phyloP scores from a whole-genome alignment of 2,113 vertebrate species.

The Hemicordylus capensis region DNA sequence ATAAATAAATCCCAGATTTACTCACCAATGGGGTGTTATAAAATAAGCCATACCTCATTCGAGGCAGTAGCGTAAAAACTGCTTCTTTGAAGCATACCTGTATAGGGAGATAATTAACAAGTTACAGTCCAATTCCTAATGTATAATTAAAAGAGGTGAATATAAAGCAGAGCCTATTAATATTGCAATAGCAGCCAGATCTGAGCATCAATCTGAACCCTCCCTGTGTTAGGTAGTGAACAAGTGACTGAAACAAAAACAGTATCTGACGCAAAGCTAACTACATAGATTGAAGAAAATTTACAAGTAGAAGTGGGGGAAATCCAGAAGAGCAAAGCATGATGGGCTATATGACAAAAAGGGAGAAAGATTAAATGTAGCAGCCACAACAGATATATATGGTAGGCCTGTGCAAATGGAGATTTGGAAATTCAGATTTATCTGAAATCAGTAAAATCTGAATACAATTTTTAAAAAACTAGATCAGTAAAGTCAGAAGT shows the following conservation, averaged over 20 bases:
- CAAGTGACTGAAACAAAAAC: conserved; percentile 41
- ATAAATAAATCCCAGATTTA: background rate
- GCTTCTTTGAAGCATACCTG: conserved; percentile 96
- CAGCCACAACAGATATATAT: background rate
- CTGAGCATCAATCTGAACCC: conserved; percentile 40
- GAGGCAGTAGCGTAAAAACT: conserved; percentile 91
- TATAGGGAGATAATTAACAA: conserved; percentile 42
- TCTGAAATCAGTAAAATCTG: too few species aligned
- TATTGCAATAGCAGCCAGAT: conserved; percentile 30
- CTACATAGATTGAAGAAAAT: background rate
- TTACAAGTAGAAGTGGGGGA: background rate
- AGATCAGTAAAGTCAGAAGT: too few species aligned
- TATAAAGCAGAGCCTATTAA: conserved; percentile 8
- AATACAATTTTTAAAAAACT: too few species aligned
- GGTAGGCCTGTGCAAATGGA: too few species aligned
- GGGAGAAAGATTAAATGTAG: background rate
- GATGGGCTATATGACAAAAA: background rate
- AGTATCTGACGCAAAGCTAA: background rate
- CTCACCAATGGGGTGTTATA: conserved; percentile 97
- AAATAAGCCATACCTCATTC: conserved; percentile 96
- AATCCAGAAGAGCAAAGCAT: background rate
- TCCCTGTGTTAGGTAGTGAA: background rate
- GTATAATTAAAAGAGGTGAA: conserved; percentile 23
- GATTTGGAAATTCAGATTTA: too few species aligned
- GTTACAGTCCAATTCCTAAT: conserved; percentile 30